phyloP scores from a whole-genome alignment of 2,113 vertebrate species.

The Malurus elegans region DNA sequence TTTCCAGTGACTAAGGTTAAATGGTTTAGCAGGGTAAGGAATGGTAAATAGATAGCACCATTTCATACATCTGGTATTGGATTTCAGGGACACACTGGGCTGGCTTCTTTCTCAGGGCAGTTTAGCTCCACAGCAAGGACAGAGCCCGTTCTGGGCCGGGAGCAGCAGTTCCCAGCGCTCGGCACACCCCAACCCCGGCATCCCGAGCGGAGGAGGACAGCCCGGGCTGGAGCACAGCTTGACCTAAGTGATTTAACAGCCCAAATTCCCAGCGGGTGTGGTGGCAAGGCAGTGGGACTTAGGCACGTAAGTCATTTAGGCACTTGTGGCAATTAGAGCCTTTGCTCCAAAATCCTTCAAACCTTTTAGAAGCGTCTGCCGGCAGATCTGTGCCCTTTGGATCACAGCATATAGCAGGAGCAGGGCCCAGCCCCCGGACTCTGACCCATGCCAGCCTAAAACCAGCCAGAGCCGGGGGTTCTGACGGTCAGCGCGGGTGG shows the following conservation, averaged over 20 bases:
- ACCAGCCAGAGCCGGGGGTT: not conserved
- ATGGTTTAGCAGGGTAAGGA: slow-evolving; percentile 74
- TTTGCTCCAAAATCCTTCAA: slow-evolving; percentile 7
- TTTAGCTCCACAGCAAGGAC: not conserved
- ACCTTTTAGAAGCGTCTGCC: not conserved
- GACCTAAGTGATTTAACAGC: slow-evolving; percentile 38
- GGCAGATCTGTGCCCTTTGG: not conserved
- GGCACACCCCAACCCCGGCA: not conserved
- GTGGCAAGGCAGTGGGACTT: slow-evolving; percentile 4
- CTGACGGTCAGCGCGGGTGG: not conserved
- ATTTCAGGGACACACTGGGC: slow-evolving; percentile 4
- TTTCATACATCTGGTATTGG: slow-evolving; percentile 66
- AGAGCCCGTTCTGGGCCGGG: not conserved
- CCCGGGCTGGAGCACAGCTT: not conserved
- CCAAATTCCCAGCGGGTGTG: slow-evolving; percentile 44
- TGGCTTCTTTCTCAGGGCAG: slow-evolving; percentile 22
- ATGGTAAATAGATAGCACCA: slow-evolving; percentile 85
- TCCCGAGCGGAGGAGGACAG: not conserved
- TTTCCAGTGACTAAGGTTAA: slow-evolving; percentile 81
- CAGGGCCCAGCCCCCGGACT: not conserved
- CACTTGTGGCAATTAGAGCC: slow-evolving; percentile 15
- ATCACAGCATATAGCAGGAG: slow-evolving; percentile 12
- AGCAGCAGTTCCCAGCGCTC: not conserved
- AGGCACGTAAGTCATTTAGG: slow-evolving; percentile 51
- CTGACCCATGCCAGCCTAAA: not conserved